Evolutionary conservation across 2,888 invertebrate genomes (phyloP), one percentile per base, ranked within the genome.

Genomic region (Trichopria drosophilae): DNA sequence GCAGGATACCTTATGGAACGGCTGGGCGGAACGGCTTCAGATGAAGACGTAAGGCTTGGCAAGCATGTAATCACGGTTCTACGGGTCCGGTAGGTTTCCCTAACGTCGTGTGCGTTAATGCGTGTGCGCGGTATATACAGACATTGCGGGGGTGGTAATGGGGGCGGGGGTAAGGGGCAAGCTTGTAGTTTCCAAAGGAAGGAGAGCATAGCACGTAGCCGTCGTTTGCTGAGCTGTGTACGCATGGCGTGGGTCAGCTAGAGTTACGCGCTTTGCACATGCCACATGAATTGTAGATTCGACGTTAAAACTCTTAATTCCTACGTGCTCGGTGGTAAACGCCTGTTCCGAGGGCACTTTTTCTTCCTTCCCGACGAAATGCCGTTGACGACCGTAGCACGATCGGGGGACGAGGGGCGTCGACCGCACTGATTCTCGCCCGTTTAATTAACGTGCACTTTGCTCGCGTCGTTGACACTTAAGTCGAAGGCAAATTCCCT

Each of bases 41-140:
- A 61, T 61, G 61, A 61, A 61, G 61, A 61, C 52, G 51, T 61
- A 61, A 52, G 37, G 52, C 52, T 50, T 52, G 48, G 51, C 52
- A 53, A 51, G 51, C 57, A 40, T 57, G 36, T 55, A 61, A 61
- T 61, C 61, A 61, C 51, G 50, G 54, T 51, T 57, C 45, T 51
- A 51, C 46, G 59, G 53, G 55, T 51, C 50, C 26, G 51, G 45
- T 47, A 36, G 49, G 42, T 34, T 52, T 40, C 39, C 45, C 51
- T 23, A 35, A 32, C 28, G 43, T 45, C 23, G 23, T 28, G 24
- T 28, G 20, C 31, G 35, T 42, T 39, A 43, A 43, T 40, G 35
- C 10, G 37, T 24, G 7, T 13, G 26, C 18, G 28, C 16, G 12
- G n/a, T n/a, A n/a, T n/a, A n/a, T n/a, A n/a, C n/a, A n/a, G n/a